Conservation (phyloP, 30 jellyfish, hydroid and myxozoan genomes). For the Cassiopea xamachana region DNA sequence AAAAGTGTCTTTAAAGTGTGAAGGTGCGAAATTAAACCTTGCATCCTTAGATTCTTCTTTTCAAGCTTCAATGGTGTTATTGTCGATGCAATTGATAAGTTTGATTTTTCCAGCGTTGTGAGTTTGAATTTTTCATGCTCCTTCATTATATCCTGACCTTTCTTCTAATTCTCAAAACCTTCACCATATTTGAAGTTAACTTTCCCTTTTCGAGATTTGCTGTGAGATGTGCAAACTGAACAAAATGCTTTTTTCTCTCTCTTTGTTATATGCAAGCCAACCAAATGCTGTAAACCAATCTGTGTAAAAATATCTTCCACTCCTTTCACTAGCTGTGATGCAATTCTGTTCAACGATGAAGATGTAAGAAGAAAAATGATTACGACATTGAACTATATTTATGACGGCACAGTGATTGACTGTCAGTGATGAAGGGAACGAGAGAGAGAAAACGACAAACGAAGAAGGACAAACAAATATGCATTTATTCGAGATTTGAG, state of each 20-base stretch:
- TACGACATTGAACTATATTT: no score
- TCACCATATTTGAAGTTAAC: slow-evolving; percentile 53
- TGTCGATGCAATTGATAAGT: slow-evolving; percentile 55
- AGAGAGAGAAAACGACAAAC: no score
- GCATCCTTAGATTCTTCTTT: slow-evolving; percentile 42
- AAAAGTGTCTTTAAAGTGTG: slow-evolving; percentile 56
- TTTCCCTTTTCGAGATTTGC: slow-evolving; percentile 55
- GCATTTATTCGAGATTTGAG: no score
- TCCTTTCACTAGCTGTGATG: slow-evolving; percentile 59
- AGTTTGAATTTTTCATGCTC: slow-evolving; percentile 40
- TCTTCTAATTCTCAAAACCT: slow-evolving; percentile 42
- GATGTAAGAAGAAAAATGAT: no score
- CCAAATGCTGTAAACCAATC: slow-evolving; percentile 44
- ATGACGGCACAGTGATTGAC: no score
- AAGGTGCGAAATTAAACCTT: slow-evolving; percentile 62
- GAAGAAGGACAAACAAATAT: no score
- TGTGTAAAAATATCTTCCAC: slow-evolving; percentile 53
- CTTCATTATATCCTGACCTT: slow-evolving; percentile 27
- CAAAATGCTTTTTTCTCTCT: slow-evolving; percentile 40
- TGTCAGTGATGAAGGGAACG: no score
- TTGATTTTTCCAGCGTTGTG: slow-evolving; percentile 45
- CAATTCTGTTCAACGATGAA: no score
- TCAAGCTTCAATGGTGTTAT: slow-evolving; percentile 52
- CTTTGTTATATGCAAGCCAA: slow-evolving; percentile 13
- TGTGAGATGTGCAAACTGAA: slow-evolving; percentile 64